phyloP scores from a whole-genome alignment of 2,888 invertebrate genomes.

The Myathropa florea region DNA sequence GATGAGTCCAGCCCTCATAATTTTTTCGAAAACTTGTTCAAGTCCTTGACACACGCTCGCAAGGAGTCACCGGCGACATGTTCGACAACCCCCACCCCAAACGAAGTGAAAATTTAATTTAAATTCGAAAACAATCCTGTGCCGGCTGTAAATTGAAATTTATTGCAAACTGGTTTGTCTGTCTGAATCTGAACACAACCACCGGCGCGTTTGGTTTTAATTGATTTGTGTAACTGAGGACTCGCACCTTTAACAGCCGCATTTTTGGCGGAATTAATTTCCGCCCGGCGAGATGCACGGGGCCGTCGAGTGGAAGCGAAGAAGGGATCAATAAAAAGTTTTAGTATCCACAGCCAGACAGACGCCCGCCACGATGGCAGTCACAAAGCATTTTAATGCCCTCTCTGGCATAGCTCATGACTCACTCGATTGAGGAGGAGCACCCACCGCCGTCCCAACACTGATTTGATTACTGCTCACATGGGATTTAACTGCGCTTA shows the following conservation, averaged over 20 bases:
- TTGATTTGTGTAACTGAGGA: not conserved
- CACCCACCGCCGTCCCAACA: not conserved
- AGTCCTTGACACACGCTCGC: slow-evolving; percentile 29
- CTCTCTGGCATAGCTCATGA: not conserved
- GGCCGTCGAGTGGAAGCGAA: not conserved
- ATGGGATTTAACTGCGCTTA: not conserved
- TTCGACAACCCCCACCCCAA: not conserved
- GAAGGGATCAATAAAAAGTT: slow-evolving; percentile 20
- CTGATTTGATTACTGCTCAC: not conserved
- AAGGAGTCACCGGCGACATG: slow-evolving; percentile 6
- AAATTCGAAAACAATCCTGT: not conserved
- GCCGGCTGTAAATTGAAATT: not conserved
- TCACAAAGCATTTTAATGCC: not conserved
- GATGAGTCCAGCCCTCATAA: not conserved
- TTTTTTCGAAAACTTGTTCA: slow-evolving; percentile 24
- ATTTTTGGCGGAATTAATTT: not conserved
- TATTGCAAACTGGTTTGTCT: not conserved
- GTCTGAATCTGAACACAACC: not conserved
- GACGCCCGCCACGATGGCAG: slow-evolving; percentile 17
- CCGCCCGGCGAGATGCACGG: not conserved
- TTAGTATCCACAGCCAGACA: slow-evolving; percentile 20
- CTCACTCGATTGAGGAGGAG: not conserved
- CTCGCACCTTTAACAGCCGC: not conserved
- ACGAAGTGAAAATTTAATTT: not conserved
- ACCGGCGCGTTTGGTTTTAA: slow-evolving; percentile 4